phyloP scores from a whole-genome alignment of 2,797 vertebrate genomes.

The Danio jaintianensis region DNA sequence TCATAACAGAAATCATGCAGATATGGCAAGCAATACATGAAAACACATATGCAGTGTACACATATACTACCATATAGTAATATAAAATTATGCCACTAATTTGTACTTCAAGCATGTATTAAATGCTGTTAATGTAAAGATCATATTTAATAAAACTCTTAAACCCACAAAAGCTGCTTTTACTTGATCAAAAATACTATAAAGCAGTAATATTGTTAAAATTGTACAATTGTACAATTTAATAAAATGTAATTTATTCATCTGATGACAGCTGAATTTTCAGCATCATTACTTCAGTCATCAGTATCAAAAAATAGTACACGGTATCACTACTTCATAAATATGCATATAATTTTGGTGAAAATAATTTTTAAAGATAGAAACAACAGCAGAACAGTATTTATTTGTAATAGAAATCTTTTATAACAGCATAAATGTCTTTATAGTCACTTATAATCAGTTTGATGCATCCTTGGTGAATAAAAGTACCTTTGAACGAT shows the following conservation, averaged over 20 bases:
- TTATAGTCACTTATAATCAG: background rate
- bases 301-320: too few relatives aligned
- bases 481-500: background rate
- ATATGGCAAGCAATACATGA: constrained; percentile 2
- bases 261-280: background rate
- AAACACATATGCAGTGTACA: background rate
- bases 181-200: background rate
- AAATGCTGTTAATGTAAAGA: too few relatives aligned
- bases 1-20: background rate
- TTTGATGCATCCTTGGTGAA: background rate
- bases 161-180: background rate
- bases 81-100: background rate
- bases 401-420: background rate
- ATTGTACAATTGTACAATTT: too few relatives aligned
- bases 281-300: background rate
- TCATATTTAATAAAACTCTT: background rate
- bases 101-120: background rate
- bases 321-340: too few relatives aligned
- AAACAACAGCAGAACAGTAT: background rate
- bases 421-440: background rate
- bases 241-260: background rate
- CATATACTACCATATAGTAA: background rate
- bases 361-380: too few relatives aligned
- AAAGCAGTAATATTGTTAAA: background rate
- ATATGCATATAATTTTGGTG: too few relatives aligned